Percentiles rank a stretch among this genome's conserved stretches.
These are phyloP conservation scores for Pterocles orientalis DNA, from an alignment of 2,113 vertebrate species.

Conservation along the genomic window DNA sequence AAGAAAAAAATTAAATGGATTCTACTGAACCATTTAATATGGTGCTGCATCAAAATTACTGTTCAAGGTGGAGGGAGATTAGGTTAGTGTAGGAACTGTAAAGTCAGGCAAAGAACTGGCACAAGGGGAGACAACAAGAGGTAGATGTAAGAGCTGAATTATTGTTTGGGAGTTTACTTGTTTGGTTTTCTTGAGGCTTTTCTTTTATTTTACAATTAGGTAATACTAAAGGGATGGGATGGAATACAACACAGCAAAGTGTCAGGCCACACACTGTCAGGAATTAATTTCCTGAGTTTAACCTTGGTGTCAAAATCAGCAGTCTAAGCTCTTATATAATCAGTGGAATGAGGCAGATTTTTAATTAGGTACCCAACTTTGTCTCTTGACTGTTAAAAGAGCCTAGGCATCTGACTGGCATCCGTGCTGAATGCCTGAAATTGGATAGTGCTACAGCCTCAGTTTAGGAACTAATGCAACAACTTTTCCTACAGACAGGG, in stretches of 20 bases:
- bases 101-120: background rate
- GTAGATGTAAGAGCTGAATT: background rate
- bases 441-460: background rate
- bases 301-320: conserved; percentile 51
- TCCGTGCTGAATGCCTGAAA: background rate
- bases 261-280: background rate
- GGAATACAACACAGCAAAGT: background rate
- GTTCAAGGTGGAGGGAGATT: background rate
- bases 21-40: background rate
- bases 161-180: background rate
- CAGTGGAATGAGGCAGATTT: background rate
- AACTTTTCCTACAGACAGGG: background rate
- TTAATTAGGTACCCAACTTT: conserved; percentile 34
- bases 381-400: conserved; percentile 12
- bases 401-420: background rate
- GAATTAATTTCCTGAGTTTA: conserved; percentile 23
- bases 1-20: conserved; percentile 27
- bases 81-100: background rate
- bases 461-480: background rate
- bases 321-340: conserved; percentile 28
- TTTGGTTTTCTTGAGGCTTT: background rate
- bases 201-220: background rate
- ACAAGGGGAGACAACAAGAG: background rate
- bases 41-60: background rate
- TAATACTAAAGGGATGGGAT: background rate